Conservation (phyloP, 2,888 invertebrate species). For the Lordiphosa andalusiaca region DNA sequence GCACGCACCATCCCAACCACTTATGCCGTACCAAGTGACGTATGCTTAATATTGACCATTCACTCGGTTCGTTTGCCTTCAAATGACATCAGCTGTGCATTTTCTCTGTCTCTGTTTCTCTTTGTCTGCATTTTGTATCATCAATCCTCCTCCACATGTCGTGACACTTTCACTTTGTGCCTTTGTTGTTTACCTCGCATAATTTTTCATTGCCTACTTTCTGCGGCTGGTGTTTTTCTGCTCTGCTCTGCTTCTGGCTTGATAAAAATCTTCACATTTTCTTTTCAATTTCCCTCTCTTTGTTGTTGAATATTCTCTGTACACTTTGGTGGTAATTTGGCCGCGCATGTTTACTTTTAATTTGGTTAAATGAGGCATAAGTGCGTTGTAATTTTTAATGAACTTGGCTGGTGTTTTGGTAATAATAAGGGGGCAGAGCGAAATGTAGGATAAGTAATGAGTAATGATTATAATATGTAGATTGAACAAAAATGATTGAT, state of each 20-base stretch:
- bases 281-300: constrained; percentile 27
- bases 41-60: constrained; percentile 12
- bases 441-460: no score
- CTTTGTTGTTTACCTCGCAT: constrained; percentile 37
- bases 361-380: constrained; percentile 74
- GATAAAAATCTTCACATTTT: constrained; percentile 51
- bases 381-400: constrained; percentile 70
- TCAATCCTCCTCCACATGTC: constrained; percentile 27
- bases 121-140: constrained; percentile 5
- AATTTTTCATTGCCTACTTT: constrained; percentile 65
- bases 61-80: constrained; percentile 27
- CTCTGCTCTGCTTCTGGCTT: no score
- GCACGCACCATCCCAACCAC: no score
- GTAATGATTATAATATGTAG: no score
- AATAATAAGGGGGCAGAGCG: no score
- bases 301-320: constrained; percentile 20
- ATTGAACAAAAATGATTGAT: no score
- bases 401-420: constrained; percentile 30
- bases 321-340: constrained; percentile 41
- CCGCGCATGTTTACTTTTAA: constrained; percentile 67
- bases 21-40: constrained; percentile 1
- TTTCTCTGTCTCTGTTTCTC: constrained; percentile 1
- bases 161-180: constrained; percentile 55
- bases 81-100: constrained; percentile 63
- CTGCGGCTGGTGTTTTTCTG: constrained; percentile 48